A percentile compares a stretch with the other conserved stretches of the same genome.
Evolutionary conservation across 2,113 vertebrate genomes (phyloP).

Genomic region (Puntigrus tetrazona): DNA sequence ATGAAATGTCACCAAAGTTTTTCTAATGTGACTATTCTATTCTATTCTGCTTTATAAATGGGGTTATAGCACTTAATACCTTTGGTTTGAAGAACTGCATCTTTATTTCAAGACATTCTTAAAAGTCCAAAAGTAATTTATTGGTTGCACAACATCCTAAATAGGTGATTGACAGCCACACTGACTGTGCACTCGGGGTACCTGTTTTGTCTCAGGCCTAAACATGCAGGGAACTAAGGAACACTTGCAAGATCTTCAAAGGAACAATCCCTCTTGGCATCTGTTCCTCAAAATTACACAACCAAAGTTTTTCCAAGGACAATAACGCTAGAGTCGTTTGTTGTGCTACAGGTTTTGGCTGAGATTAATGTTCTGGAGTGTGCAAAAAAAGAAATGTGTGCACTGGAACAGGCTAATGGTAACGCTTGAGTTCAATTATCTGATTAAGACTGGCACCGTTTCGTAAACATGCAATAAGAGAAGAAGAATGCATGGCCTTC

Average conservation of each 20-base stretch:
- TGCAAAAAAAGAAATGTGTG: constrained; percentile 14
- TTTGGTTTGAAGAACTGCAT: constrained; percentile 10
- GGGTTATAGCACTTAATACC: neutral
- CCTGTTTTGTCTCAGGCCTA: constrained; percentile 31
- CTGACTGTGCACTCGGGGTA: neutral
- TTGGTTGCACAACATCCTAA: neutral
- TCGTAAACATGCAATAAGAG: constrained; percentile 48
- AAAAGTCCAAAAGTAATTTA: neutral
- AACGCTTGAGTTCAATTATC: constrained; percentile 37
- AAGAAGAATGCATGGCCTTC: constrained; percentile 35
- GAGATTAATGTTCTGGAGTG: neutral
- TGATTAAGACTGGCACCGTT: constrained; percentile 45
- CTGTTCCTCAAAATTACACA: constrained; percentile 33
- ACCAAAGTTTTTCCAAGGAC: constrained; percentile 6
- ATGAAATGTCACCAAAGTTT: neutral
- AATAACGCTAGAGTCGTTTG: constrained; percentile 1
- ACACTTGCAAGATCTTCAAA: constrained; percentile 19
- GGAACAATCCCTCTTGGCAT: constrained; percentile 21
- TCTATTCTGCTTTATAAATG: neutral
- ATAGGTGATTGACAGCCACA: neutral
- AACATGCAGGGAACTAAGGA: constrained; percentile 5
- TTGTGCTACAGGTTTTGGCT: constrained; percentile 21
- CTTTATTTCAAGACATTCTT: neutral
- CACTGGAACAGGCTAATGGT: constrained; percentile 14
- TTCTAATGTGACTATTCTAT: neutral